Base-by-base conservation (phyloP, 2,797 vertebrate genomes). In the Cottoperca gobio region DNA sequence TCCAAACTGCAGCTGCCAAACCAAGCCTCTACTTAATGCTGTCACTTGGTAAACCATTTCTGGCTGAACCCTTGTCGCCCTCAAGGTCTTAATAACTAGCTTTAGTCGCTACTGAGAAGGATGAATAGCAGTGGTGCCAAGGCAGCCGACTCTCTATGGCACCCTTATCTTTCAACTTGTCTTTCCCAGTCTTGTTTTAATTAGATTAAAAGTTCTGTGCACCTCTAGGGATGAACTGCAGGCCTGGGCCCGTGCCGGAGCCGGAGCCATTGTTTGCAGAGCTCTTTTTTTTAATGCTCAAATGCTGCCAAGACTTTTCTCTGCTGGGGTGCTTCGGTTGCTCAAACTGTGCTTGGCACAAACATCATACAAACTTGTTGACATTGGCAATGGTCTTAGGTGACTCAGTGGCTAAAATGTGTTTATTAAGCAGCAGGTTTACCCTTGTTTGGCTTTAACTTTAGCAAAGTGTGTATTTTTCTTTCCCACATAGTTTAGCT, bases 151-250 rank as follows among this genome's bases (percentile, higher is more conserved):
- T 88, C 78, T 86, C 79, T 46, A 39, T 82, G 86, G 79, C 68
- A 78, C 70, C 70, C 83, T 91, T 89, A 92, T 93, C 90, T 90
- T 89, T 88, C 83, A 89, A 84, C 76, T 88, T 82, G 85, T 92
- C 90, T 90, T 73, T 82, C 84, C 79, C 65, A 52, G 72, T 70
- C 71, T 87, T 72, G 73, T 84, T 93, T 93, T 93, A 92, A 94
- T 95, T 93, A 83, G 85, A 91, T 94, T 88, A 87, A 92, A 92
- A 92, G 84, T 90, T 90, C 43, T 60, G 16, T 63, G 81, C 48
- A 77, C 73, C 78, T 69, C 80, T 46, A 12, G 71, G 71, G 77
- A 82, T 43, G 19, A 66, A 62, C 76, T 70, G 70, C 61, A 55
- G 67, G 75, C 70, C 79, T 46, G 45, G 70, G 67, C 74, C 66